Evolutionary conservation across 2,113 vertebrate species (phyloP).

Genomic region (Anhinga anhinga): DNA sequence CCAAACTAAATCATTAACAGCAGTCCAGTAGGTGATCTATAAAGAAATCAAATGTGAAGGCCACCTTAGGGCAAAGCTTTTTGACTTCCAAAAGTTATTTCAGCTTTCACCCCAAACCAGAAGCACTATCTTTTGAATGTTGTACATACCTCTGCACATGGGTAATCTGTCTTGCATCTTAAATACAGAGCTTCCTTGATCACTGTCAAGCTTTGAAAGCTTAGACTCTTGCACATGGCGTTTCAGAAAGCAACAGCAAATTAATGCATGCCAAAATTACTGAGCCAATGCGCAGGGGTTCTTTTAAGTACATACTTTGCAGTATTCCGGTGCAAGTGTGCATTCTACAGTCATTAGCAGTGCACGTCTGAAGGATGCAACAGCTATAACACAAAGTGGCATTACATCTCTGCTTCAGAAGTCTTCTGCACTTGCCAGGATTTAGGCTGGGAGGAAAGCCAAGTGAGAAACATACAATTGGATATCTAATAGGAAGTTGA

Average conservation of each 20-base stretch:
- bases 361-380: neutral
- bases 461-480: neutral
- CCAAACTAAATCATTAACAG: neutral
- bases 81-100: neutral
- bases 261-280: neutral
- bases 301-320: neutral
- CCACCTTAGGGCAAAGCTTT: neutral
- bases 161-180: neutral
- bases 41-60: neutral
- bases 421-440: neutral
- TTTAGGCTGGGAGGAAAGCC: neutral
- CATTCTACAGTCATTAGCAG: too few relatives aligned
- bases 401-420: neutral
- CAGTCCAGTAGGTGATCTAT: neutral
- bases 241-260: neutral
- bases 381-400: neutral
- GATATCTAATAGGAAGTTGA: neutral
- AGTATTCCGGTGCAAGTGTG: neutral
- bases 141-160: rapidly evolving
- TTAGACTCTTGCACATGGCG: neutral
- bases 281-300: neutral
- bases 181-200: neutral
- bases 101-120: neutral
- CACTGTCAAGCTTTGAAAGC: neutral
- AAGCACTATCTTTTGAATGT: neutral